A percentile compares a stretch with the other conserved stretches of the same genome.
phyloP scores from a whole-genome alignment of 2,113 vertebrate species.

The Heloderma charlesbogerti region DNA sequence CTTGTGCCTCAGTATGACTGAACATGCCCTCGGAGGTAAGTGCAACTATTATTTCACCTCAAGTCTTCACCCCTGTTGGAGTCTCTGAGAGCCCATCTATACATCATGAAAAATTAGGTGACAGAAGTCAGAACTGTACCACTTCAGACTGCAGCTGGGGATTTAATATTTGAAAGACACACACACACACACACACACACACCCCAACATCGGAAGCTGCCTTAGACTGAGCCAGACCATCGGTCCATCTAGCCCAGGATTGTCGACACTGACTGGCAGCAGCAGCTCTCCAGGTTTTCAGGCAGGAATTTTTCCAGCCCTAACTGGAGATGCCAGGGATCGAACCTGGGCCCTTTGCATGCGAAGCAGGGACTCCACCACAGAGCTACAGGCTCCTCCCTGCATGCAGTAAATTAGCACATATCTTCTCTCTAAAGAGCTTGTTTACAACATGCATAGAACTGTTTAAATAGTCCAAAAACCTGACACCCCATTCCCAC shows the following conservation, averaged over 20 bases:
- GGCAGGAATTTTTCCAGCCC: too few relatives aligned
- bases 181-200: not conserved
- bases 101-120: not conserved
- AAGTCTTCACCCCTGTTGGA: accelerated
- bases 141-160: not conserved
- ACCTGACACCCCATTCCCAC: not conserved
- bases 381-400: too few relatives aligned
- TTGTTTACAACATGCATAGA: not conserved
- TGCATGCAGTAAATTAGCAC: not conserved
- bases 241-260: too few relatives aligned
- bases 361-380: too few relatives aligned
- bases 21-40: constrained; percentile 96
- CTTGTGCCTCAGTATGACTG: constrained; percentile 98
- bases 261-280: too few relatives aligned
- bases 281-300: too few relatives aligned
- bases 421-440: not conserved
- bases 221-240: too few relatives aligned
- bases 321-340: too few relatives aligned
- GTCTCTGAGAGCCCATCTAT: too few relatives aligned
- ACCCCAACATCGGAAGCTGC: too few relatives aligned
- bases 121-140: not conserved
- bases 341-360: too few relatives aligned
- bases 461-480: too few relatives aligned
- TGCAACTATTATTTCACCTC: constrained; percentile 40
- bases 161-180: not conserved